Percentiles rank a stretch among this genome's conserved stretches.
phyloP scores from a whole-genome alignment of 2,797 vertebrate species.

The Phylloscopus collybita region DNA sequence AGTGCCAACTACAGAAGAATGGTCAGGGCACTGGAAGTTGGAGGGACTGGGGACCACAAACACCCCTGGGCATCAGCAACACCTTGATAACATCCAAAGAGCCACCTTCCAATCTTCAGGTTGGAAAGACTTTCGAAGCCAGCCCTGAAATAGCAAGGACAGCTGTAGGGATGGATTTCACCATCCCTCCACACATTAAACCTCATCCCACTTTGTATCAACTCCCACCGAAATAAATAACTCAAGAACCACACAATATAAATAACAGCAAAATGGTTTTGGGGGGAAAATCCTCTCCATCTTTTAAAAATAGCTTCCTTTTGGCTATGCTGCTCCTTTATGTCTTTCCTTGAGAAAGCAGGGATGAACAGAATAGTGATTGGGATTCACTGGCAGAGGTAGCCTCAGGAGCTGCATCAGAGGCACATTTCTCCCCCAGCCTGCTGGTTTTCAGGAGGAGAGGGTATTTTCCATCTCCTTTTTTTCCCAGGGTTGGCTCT shows the following conservation, averaged over 20 bases:
- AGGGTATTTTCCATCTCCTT: neutral
- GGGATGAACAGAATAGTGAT: conserved; percentile 30
- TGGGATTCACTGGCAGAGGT: neutral
- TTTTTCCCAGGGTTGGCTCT: neutral
- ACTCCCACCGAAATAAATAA: conserved; percentile 49
- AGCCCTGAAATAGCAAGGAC: conserved; percentile 40
- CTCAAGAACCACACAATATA: conserved; percentile 24
- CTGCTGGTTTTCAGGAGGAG: neutral
- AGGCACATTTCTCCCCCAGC: neutral
- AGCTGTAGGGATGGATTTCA: conserved; percentile 43
- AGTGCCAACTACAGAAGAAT: too few relatives aligned
- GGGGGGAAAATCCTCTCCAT: neutral
- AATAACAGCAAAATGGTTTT: conserved; percentile 48
- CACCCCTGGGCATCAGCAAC: neutral
- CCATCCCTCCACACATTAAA: conserved; percentile 22
- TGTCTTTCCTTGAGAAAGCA: conserved; percentile 36
- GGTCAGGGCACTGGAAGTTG: neutral
- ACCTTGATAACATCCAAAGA: neutral
- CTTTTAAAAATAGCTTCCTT: conserved; percentile 58
- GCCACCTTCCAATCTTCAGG: neutral
- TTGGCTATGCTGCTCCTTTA: conserved; percentile 44
- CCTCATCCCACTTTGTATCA: conserved; percentile 30
- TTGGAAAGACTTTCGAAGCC: neutral
- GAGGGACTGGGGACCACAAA: neutral
- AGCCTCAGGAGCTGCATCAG: neutral